Evolutionary conservation across 2,888 invertebrate species (phyloP).

Genomic region (Chrysina gloriosa): DNA sequence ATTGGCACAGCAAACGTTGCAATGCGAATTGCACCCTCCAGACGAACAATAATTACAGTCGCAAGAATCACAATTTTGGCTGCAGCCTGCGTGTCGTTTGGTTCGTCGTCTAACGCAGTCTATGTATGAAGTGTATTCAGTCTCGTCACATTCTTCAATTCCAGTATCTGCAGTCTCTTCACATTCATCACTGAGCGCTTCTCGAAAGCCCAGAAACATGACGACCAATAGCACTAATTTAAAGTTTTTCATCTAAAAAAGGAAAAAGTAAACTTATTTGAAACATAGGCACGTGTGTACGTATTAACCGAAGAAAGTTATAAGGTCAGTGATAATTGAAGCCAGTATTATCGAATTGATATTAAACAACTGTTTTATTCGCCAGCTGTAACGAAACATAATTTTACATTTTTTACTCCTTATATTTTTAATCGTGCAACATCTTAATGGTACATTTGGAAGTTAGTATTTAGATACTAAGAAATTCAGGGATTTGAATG

Average conservation of each 20-base stretch:
- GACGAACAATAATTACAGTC: conserved; percentile 31
- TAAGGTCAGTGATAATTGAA: too few relatives aligned
- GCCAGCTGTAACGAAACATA: too few relatives aligned
- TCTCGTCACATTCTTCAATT: conserved; percentile 20
- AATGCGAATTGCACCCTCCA: conserved; percentile 53
- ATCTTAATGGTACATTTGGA: too few relatives aligned
- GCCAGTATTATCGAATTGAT: too few relatives aligned
- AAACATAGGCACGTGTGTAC: too few relatives aligned
- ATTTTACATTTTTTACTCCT: too few relatives aligned
- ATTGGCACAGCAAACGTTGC: conserved; percentile 52
- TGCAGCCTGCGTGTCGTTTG: conserved; percentile 16
- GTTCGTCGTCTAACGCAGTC: conserved; percentile 33
- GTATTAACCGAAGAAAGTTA: too few relatives aligned
- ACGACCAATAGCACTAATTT: neutral
- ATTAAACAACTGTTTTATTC: too few relatives aligned
- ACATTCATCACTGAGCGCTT: conserved; percentile 17
- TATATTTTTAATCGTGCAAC: too few relatives aligned
- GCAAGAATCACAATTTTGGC: conserved; percentile 30
- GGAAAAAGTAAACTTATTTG: neutral
- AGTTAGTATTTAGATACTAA: too few relatives aligned
- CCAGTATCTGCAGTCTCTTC: neutral
- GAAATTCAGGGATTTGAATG: too few relatives aligned
- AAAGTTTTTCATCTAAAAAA: conserved; percentile 25
- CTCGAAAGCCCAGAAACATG: neutral
- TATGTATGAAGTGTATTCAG: conserved; percentile 32